A percentile compares a stretch with the other conserved stretches of the same genome.
phyloP scores from a whole-genome alignment of 2,888 invertebrate genomes.

The Ashinkailepas kermadecensis region DNA sequence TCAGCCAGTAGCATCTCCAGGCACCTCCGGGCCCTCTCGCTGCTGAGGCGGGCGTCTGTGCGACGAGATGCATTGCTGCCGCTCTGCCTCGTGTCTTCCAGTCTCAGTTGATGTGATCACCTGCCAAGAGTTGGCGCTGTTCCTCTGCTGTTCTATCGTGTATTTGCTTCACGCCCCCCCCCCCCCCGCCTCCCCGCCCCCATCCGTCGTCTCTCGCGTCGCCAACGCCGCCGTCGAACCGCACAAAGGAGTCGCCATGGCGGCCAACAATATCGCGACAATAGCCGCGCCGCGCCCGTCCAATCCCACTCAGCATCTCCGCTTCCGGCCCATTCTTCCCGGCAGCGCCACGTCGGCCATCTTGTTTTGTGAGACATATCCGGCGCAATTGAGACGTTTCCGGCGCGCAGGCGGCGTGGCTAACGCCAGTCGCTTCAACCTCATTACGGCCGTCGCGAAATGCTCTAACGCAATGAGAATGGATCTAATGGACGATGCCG shows the following conservation, averaged over 20 bases:
- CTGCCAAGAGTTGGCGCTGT: not conserved
- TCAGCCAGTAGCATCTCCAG: too few species aligned
- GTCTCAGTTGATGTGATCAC: too few species aligned
- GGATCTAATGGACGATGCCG: not conserved
- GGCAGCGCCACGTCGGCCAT: not conserved
- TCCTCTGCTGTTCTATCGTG: not conserved
- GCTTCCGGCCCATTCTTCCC: constrained; percentile 2
- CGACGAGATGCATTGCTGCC: too few species aligned
- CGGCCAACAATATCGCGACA: not conserved
- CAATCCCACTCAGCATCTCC: not conserved
- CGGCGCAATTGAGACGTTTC: constrained; percentile 13
- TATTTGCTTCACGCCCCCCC: too few species aligned
- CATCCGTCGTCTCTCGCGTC: too few species aligned
- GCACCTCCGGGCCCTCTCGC: too few species aligned
- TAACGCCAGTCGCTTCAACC: constrained; percentile 1
- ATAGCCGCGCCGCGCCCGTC: not conserved
- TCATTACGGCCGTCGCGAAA: constrained; percentile 9
- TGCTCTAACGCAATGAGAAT: constrained; percentile 13
- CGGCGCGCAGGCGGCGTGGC: constrained; percentile 14
- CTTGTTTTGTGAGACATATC: not conserved
- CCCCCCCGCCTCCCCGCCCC: too few species aligned
- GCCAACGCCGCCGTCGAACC: not conserved
- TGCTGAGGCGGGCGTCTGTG: too few species aligned
- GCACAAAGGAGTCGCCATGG: not conserved
- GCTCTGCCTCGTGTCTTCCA: too few species aligned